Percentiles rank a stretch among this genome's conserved stretches.
These are phyloP conservation scores for Ondatra zibethicus DNA, from an alignment of 2,113 vertebrate species.

Conservation along the genomic window DNA sequence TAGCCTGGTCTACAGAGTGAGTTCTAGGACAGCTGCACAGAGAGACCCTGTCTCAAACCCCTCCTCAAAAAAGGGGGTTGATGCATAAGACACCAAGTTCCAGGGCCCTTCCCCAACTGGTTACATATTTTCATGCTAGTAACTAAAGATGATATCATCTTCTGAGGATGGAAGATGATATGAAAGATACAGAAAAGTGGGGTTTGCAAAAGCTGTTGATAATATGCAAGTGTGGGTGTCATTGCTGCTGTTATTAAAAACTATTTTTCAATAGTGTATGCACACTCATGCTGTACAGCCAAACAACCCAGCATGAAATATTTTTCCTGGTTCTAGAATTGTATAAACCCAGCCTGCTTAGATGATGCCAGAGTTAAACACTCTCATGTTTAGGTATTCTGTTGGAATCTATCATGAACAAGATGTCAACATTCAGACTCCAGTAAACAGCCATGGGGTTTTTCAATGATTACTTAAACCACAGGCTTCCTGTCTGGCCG, in stretches of 20 bases:
- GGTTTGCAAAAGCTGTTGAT: constrained; percentile 5
- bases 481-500: constrained; percentile 19
- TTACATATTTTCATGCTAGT: neutral
- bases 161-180: neutral
- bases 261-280: neutral
- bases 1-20: neutral
- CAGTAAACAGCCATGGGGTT: constrained; percentile 20
- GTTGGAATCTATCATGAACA: neutral
- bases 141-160: neutral
- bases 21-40: neutral
- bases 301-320: neutral
- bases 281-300: neutral
- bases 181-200: neutral
- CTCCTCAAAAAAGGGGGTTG: neutral
- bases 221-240: neutral
- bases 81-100: neutral
- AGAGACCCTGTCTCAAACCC: neutral
- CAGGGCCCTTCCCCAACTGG: neutral
- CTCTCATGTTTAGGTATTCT: neutral
- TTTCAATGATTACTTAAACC: constrained; percentile 16
- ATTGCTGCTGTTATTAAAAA: neutral
- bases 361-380: neutral
- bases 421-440: neutral
- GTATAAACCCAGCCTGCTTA: neutral
- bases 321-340: neutral